A percentile compares a stretch with the other conserved stretches of the same genome.
Conservation (phyloP, 2,888 invertebrate species). For the Molanna angustata region DNA sequence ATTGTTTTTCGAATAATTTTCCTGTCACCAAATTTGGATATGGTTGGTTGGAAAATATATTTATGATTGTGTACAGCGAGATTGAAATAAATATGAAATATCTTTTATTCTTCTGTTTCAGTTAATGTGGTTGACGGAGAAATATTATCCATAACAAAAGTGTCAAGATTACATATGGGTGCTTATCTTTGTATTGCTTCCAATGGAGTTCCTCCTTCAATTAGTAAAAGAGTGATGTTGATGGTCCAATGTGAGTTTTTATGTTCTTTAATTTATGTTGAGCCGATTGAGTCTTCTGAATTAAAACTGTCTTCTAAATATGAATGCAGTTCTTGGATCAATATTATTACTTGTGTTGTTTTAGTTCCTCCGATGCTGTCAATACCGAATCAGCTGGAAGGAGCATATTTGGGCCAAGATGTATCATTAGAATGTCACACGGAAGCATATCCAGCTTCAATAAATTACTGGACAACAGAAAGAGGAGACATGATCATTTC, state of each 20-base stretch:
- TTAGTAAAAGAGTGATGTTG: constrained; percentile 79
- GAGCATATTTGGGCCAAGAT: constrained; percentile 84
- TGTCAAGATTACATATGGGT: constrained; percentile 89
- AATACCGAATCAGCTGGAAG: constrained; percentile 90
- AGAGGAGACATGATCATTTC: constrained; percentile 91
- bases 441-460: constrained; percentile 88
- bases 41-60: no score
- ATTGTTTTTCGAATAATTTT: no score
- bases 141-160: constrained; percentile 80
- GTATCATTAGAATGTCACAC: constrained; percentile 87
- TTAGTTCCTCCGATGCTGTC: constrained; percentile 92
- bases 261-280: not conserved
- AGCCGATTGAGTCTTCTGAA: not conserved
- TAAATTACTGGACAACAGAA: constrained; percentile 93
- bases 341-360: constrained; percentile 32
- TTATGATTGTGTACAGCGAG: no score
- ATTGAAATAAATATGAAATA: no score
- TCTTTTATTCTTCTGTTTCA: constrained; percentile 50
- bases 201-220: constrained; percentile 88
- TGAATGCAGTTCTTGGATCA: no score
- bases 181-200: constrained; percentile 91
- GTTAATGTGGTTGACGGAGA: constrained; percentile 89
- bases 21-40: no score
- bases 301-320: no score
- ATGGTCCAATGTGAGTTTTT: constrained; percentile 77